Evolutionary conservation across 1,140 invertebrate species (phyloP), one percentile per base, ranked within the genome.

Genomic region (Acromyrmex echinatior): DNA sequence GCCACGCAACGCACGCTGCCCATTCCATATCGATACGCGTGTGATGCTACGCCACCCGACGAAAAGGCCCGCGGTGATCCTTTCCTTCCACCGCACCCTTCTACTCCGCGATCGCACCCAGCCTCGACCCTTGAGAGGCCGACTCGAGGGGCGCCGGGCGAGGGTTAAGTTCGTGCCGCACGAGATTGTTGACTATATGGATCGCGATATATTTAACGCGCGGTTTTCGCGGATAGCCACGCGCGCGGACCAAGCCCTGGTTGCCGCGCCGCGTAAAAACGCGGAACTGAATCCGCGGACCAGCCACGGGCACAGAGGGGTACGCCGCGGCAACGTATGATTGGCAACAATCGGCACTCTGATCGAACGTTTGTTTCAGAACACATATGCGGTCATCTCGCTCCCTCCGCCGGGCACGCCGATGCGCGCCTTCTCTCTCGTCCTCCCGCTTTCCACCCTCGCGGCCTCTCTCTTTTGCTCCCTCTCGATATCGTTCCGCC

Each of bases 341-440:
- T 95, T 95, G 94, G 94, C 94, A 95, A 95, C 94, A 95, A 95
- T 95, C 94, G 94, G 93, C 93, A 94, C 93, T 93, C 93, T 94
- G 93, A 94, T 95, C 94, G 93, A 95, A 95, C 93, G 93, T 94
- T 95, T 94, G 93, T 94, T 95, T 94, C 93, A 92, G 92, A 92
- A 93, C 90, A 93, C 90, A 92, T 90, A 92, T 92, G 88, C 87
- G 82, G 87, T 73, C 87, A 84, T 93, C 91, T 91, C 91, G 74
- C 91, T 91, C 71, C 65, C 56, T 68, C 88, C 62, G 81, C 62
- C 81, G 86, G 58, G 14, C 71, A 70, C 62, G 65, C 82, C 81
- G 51, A 53, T 60, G 70, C 71, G 73, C 85, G 88, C 76, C 80
- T 86, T 85, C 86, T 80, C 73, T 76, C 71, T 66, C 71, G 68